These are phyloP conservation scores for Morpho achilles DNA, from an alignment of 2,888 invertebrate species.

Conservation along the genomic window DNA sequence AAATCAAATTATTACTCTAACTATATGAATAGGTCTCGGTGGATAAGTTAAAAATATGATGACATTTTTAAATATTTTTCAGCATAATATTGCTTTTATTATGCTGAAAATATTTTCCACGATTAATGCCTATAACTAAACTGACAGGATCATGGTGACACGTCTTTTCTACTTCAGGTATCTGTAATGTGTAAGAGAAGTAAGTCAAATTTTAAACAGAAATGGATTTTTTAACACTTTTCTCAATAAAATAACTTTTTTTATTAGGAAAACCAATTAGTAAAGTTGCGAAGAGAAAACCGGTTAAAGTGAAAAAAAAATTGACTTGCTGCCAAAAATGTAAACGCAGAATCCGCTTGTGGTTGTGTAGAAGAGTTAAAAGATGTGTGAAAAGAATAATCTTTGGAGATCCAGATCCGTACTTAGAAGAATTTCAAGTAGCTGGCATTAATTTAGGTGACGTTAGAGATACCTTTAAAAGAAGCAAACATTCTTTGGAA, in stretches of 20 bases:
- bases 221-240: background rate
- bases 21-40: too few species aligned
- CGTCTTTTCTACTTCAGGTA: background rate
- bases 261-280: conserved; percentile 2
- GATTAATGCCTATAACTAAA: background rate
- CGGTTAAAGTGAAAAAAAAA: conserved; percentile 19
- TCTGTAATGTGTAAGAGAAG: background rate
- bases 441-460: conserved; percentile 33
- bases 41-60: too few species aligned
- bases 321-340: conserved; percentile 26
- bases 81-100: background rate
- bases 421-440: conserved; percentile 36
- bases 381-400: conserved; percentile 35
- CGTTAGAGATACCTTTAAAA: conserved; percentile 32
- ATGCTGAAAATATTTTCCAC: background rate
- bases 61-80: background rate
- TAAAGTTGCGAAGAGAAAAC: conserved; percentile 3
- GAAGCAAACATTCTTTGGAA: conserved; percentile 3
- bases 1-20: too few species aligned
- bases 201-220: background rate
- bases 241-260: background rate
- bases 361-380: conserved; percentile 32
- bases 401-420: conserved; percentile 33
- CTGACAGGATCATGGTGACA: background rate
- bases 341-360: conserved; percentile 31